Evolutionary conservation across 2,888 invertebrate genomes (phyloP).

Genomic region (Hydrotaea cyrtoneurina): DNA sequence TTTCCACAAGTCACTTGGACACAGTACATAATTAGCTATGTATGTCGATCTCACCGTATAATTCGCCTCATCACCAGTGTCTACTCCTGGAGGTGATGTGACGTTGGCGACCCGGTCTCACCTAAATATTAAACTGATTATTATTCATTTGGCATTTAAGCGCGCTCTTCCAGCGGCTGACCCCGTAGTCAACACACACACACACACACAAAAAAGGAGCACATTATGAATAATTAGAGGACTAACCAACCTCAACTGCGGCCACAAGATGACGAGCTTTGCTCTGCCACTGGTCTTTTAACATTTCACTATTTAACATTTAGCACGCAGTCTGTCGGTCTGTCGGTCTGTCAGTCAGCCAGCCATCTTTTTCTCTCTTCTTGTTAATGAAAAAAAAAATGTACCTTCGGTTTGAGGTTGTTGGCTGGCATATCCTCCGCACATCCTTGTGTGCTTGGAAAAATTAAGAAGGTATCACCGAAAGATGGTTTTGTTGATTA

Average conservation of each 20-base stretch:
- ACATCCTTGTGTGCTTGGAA: neutral
- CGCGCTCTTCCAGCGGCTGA: conserved; percentile 68
- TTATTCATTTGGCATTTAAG: conserved; percentile 73
- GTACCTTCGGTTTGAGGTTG: conserved; percentile 40
- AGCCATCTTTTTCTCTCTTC: conserved; percentile 42
- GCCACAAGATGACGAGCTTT: conserved; percentile 75
- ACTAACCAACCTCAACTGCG: conserved; percentile 70
- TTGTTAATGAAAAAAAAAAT: conserved; percentile 53
- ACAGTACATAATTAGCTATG: neutral
- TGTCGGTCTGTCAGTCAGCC: no score
- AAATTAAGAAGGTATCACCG: conserved; percentile 9
- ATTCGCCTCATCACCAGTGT: neutral
- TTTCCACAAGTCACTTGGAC: neutral
- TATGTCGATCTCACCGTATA: neutral
- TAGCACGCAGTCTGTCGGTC: conserved; percentile 65
- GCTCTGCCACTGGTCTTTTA: conserved; percentile 19
- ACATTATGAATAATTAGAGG: conserved; percentile 78
- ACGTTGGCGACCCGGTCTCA: conserved; percentile 11
- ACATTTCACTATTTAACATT: conserved; percentile 59
- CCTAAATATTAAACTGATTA: conserved; percentile 65
- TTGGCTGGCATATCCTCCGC: neutral
- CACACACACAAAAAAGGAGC: conserved; percentile 4
- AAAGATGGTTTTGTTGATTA: neutral
- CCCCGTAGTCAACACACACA: conserved; percentile 61
- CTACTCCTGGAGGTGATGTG: neutral